Base-by-base conservation (phyloP, 2,888 invertebrate genomes). In the Nycteola revayana region DNA sequence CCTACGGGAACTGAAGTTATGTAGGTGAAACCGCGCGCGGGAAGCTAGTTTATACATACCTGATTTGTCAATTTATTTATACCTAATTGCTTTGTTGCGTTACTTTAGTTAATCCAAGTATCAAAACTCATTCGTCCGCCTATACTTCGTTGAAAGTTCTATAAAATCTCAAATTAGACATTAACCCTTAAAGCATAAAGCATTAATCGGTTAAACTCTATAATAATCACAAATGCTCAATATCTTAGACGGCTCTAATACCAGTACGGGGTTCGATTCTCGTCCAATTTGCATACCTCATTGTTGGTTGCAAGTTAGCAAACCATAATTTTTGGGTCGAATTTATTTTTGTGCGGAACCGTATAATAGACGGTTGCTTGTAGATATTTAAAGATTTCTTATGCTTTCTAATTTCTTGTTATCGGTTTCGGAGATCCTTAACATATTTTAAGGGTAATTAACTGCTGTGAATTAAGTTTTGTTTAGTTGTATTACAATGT, bases 271-370 rank as follows among this genome's bases (percentile, higher is more conserved):
- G 66, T 70, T 75, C 64, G 70, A 65, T 56, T 67, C 69, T 47
- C 40, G 21, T 32, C 25, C 58, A 71, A 88, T 88, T 88, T 75
- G 82, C 87, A 88, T 88, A 78, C 60, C 66, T 85, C 82, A 88
- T 88, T 85, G 78, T 75, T 67, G 78, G 85, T 73, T 85, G 49
- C 58, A 52, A 7, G 3, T 14, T 14, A 3, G 14, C 5, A 14
- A 53, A 53, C 65, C 42, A 65, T 69, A 79, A 85, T 84, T 81
- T 80, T 71, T 66, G 65, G 60, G 51, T 70, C 66, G 64, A 53
- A 61, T 60, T 48, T 57, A 55, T 36, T 52, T 61, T 49, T 49
- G 32, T 51, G 49, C 52, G 51, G 50, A 49, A 51, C 48, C 41
- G 17, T 32, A 37, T 65, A 69, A 65, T 64, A 45, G 44, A 53